Evolutionary conservation across 2,797 vertebrate genomes (phyloP).

Genomic region (Sebastes iracundus): DNA sequence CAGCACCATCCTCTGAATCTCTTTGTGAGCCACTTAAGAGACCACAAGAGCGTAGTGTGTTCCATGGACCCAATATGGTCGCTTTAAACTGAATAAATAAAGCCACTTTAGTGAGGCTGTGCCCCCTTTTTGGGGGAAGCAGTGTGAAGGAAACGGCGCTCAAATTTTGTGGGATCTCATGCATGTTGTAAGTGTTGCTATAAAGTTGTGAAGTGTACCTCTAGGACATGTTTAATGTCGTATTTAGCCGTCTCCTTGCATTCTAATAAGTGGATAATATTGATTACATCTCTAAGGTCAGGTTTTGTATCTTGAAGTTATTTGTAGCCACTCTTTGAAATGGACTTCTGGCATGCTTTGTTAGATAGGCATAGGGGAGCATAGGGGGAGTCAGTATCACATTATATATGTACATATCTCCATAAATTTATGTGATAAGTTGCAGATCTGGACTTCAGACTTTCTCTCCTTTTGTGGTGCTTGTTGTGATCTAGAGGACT

Average conservation of each 20-base stretch:
- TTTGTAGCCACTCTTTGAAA: neutral
- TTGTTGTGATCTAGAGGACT: constrained; percentile 53
- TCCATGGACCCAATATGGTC: constrained; percentile 72
- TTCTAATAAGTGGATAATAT: neutral
- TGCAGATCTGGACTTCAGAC: constrained; percentile 14
- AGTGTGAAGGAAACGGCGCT: constrained; percentile 18
- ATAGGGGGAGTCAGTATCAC: neutral
- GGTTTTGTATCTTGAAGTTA: neutral
- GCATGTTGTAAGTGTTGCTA: constrained; percentile 15
- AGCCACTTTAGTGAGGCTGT: constrained; percentile 62
- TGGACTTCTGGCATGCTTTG: neutral
- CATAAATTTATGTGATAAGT: neutral
- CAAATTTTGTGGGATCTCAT: constrained; percentile 27
- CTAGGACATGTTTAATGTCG: constrained; percentile 9
- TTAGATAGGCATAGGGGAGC: neutral
- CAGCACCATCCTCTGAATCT: constrained; percentile 77
- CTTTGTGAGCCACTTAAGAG: constrained; percentile 80
- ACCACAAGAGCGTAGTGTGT: too few species aligned
- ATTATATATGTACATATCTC: neutral
- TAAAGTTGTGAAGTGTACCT: constrained; percentile 23
- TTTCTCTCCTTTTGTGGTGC: constrained; percentile 42
- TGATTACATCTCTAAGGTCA: neutral
- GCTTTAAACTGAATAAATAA: constrained; percentile 77
- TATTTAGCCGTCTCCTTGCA: constrained; percentile 1
- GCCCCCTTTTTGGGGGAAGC: constrained; percentile 25